A percentile compares a stretch with the other conserved stretches of the same genome.
phyloP scores from a whole-genome alignment of 2,113 vertebrate species.

The Barnardius zonarius region DNA sequence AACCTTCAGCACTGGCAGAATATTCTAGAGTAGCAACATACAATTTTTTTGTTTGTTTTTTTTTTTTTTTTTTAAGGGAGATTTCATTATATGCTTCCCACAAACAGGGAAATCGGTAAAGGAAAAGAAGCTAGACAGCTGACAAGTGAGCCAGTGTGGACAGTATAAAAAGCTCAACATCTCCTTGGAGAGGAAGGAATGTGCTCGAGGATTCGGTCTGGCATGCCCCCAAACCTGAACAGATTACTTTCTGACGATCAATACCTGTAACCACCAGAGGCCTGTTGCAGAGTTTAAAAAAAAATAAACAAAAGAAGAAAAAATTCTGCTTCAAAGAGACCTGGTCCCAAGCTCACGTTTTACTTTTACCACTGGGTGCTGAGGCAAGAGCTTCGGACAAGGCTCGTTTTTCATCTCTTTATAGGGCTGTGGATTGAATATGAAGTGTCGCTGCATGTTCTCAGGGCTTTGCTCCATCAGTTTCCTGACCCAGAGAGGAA shows the following conservation, averaged over 20 bases:
- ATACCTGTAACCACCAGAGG: conserved; percentile 88
- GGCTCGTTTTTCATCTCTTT: conserved; percentile 83
- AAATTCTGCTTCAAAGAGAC: conserved; percentile 74
- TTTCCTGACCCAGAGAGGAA: conserved; percentile 28
- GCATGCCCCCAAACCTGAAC: conserved; percentile 86
- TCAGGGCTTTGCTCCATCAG: neutral
- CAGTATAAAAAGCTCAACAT: conserved; percentile 72
- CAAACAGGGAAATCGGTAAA: conserved; percentile 28
- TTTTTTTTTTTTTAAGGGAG: neutral
- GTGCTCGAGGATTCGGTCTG: conserved; percentile 76
- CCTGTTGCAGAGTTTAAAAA: conserved; percentile 76
- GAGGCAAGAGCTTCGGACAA: conserved; percentile 79
- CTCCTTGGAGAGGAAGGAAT: conserved; percentile 79
- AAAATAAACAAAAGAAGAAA: neutral
- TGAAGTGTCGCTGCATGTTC: conserved; percentile 61
- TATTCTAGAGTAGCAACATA: conserved; percentile 54
- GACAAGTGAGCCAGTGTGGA: conserved; percentile 65
- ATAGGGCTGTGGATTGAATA: conserved; percentile 74
- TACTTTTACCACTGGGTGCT: conserved; percentile 81
- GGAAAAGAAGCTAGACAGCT: conserved; percentile 60
- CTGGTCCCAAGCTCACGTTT: conserved; percentile 75
- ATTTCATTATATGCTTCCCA: neutral
- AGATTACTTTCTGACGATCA: conserved; percentile 90
- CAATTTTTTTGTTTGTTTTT: neutral
- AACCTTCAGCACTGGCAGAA: conserved; percentile 54